phyloP scores from a whole-genome alignment of 2,113 vertebrate species.

The Sebastes fasciatus region DNA sequence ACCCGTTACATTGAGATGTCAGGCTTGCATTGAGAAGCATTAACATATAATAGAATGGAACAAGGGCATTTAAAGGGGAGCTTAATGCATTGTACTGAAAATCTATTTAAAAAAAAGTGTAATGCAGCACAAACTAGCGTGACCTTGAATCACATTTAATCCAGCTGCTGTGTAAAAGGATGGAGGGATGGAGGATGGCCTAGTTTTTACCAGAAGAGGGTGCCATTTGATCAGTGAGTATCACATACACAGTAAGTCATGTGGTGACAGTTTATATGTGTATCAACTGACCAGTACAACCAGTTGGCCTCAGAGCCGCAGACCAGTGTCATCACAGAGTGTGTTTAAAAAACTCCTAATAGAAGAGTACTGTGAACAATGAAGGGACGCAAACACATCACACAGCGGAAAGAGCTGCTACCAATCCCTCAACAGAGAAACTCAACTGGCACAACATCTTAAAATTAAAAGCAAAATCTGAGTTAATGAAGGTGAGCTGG shows the following conservation, averaged over 20 bases:
- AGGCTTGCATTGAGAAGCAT: constrained; percentile 41
- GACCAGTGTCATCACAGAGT: not conserved
- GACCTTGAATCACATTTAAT: constrained; percentile 65
- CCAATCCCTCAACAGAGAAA: not conserved
- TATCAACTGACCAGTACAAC: not conserved
- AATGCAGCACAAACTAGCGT: constrained; percentile 54
- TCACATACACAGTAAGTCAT: constrained; percentile 18
- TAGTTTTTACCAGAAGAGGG: constrained; percentile 73
- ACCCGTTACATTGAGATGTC: constrained; percentile 42
- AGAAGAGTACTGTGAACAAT: not conserved
- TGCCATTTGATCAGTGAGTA: constrained; percentile 49
- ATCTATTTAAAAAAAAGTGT: constrained; percentile 49
- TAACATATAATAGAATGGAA: constrained; percentile 54
- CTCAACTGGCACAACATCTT: not conserved
- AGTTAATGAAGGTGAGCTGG: not conserved
- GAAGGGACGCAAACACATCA: not conserved
- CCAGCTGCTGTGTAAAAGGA: constrained; percentile 31
- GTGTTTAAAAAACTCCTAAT: not conserved
- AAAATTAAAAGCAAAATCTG: not conserved
- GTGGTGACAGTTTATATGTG: not conserved
- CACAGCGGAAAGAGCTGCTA: not conserved
- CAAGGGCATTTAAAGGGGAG: constrained; percentile 66
- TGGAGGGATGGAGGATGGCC: not conserved
- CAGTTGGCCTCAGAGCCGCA: not conserved
- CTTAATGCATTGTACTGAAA: constrained; percentile 51